phyloP scores from a whole-genome alignment of 92 coral and sea anemone genomes.

The Chrysogorgia sp. region DNA sequence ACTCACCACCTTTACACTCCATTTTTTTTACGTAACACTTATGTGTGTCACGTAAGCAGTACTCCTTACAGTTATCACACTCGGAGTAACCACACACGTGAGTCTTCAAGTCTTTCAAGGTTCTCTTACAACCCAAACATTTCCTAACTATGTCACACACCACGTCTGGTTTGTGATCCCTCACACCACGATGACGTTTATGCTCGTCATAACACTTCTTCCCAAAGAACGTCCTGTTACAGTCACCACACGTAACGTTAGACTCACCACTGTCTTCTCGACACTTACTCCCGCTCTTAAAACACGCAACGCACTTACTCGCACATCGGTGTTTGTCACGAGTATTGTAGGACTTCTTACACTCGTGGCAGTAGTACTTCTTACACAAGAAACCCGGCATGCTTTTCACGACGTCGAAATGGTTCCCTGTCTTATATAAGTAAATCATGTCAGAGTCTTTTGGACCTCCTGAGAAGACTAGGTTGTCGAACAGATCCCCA shows the following conservation, averaged over 20 bases:
- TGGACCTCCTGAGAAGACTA: too few relatives aligned
- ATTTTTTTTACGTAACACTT: background rate
- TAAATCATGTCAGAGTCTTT: too few relatives aligned
- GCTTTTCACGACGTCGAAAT: background rate
- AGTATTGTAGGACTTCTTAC: background rate
- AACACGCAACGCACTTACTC: background rate
- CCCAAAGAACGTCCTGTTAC: background rate
- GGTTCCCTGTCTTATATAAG: too few relatives aligned
- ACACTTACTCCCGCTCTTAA: background rate
- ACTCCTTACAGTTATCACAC: slow-evolving; percentile 1
- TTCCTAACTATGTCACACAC: background rate
- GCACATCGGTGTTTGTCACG: slow-evolving; percentile 18
- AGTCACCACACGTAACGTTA: slow-evolving; percentile 3
- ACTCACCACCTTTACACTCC: background rate
- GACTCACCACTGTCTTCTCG: too few relatives aligned
- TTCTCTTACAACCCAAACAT: slow-evolving; percentile 17
- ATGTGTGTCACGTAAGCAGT: background rate
- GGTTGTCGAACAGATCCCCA: background rate
- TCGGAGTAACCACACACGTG: background rate
- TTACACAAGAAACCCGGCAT: background rate
- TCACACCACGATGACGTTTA: background rate
- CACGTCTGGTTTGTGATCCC: background rate
- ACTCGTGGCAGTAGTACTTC: slow-evolving; percentile 4
- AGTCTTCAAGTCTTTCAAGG: background rate
- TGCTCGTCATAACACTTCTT: slow-evolving; percentile 24